phyloP scores from a whole-genome alignment of 2,113 vertebrate species.

The Grantiella picta region DNA sequence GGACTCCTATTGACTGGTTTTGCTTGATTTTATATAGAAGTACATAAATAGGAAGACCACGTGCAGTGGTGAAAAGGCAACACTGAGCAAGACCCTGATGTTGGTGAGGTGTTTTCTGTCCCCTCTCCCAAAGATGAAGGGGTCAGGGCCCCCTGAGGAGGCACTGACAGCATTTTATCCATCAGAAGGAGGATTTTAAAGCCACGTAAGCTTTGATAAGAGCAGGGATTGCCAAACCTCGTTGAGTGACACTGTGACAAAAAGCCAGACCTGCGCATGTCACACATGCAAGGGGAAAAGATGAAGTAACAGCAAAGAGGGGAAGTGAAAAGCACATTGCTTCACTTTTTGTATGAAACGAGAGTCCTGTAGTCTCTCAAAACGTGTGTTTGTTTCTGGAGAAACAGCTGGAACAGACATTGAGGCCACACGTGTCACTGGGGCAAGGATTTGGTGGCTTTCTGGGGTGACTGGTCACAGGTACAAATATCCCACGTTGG shows the following conservation, averaged over 20 bases:
- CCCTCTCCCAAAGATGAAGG: neutral
- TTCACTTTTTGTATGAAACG: neutral
- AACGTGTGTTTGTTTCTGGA: neutral
- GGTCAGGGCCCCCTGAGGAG: neutral
- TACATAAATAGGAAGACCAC: neutral
- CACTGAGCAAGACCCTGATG: neutral
- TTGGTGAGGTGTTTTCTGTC: neutral
- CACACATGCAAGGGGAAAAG: neutral
- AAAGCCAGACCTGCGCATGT: neutral
- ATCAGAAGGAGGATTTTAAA: neutral
- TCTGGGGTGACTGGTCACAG: neutral
- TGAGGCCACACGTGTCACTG: fast-evolving
- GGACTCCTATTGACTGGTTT: neutral
- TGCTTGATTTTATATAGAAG: neutral
- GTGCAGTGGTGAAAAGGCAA: neutral
- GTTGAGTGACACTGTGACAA: neutral
- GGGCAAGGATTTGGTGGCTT: neutral
- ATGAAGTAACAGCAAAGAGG: neutral
- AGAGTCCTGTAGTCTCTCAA: neutral
- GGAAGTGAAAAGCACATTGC: neutral
- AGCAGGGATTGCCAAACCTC: neutral
- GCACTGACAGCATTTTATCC: neutral
- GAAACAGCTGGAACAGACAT: neutral
- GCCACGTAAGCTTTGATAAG: neutral
- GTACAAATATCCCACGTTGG: neutral